A percentile compares a stretch with the other conserved stretches of the same genome.
These are phyloP conservation scores for Epirrhoe alternata DNA, from an alignment of 2,888 invertebrate genomes.

Conservation along the genomic window DNA sequence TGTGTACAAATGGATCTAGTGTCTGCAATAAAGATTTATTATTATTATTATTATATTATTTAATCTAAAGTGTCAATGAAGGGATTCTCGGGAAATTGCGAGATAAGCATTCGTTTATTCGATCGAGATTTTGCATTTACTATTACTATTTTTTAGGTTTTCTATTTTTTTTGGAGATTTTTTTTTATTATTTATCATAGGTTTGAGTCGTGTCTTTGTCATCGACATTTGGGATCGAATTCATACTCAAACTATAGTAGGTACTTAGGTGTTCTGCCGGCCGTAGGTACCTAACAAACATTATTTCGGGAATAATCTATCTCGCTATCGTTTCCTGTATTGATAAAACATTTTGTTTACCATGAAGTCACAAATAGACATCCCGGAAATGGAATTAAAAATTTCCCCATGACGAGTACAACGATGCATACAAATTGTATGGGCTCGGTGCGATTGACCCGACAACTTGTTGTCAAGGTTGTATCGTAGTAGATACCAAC, in stretches of 20 bases:
- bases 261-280: no score
- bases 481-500: constrained; percentile 29
- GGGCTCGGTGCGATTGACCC: constrained; percentile 56
- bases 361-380: constrained; percentile 15
- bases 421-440: constrained; percentile 42
- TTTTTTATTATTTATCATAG: no score
- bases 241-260: no score
- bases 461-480: constrained; percentile 52
- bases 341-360: constrained; percentile 9
- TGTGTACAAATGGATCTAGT: no score
- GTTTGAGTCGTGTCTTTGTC: no score
- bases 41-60: no score
- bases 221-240: no score
- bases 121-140: background rate
- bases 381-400: constrained; percentile 53
- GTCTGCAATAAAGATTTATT: no score
- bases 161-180: no score
- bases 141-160: no score
- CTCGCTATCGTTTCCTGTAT: background rate
- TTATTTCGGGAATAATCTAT: background rate
- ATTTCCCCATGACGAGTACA: constrained; percentile 46
- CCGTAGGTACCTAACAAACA: background rate
- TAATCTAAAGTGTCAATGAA: background rate
- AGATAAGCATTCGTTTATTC: background rate
- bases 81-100: constrained; percentile 18